Base-by-base conservation (phyloP, 2,113 vertebrate genomes). In the Sylvietta virens region DNA sequence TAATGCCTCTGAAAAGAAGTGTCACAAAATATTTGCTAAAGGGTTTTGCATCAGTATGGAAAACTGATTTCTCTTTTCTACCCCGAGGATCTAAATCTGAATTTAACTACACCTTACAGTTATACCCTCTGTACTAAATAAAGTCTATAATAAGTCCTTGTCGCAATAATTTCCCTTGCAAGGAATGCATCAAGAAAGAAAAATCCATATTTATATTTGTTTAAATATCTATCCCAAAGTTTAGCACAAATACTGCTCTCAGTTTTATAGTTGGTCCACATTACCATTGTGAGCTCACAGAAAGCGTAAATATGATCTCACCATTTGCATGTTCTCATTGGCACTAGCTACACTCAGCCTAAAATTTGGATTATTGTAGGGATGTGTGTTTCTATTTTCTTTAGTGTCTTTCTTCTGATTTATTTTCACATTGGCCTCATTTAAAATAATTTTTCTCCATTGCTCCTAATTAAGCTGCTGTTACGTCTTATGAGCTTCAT, bases 381-480 rank as follows among this genome's bases (percentile, higher is more conserved):
- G 11, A 40, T 24, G 22, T 61, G 47, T 71, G 17, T 48, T 87
- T 78, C 33, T 69, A 3, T 40, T 50, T 88, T 69, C 58, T 4
- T 1, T 58, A 71, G 9, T 51, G 27, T 54, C 26, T 96, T 91
- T 61, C 72, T 93, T 87, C 30, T 45, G 33, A 54, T 92, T 93
- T 83, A 74, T 95, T 71, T 93, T 86, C 61, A 82, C 71, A 28
- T 35, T 73, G 85, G 7, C 72, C 67, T 95, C 3, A 85, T 79
- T 91, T 81, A 28, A 94, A 94, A 39, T 80, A 5, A 61, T 51
- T 94, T 87, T 95, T 83, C 58, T 91, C 17, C 3, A 30, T 78
- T 91, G 31, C 19, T 85, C 94, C 83, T 94, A 94, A 92, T 96
- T 96, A 94, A 95, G 72, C 19, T 95, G n/a, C 66, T 86, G 13